Conservation (phyloP, 2,888 invertebrate species). For the Andrena chrysosceles region DNA sequence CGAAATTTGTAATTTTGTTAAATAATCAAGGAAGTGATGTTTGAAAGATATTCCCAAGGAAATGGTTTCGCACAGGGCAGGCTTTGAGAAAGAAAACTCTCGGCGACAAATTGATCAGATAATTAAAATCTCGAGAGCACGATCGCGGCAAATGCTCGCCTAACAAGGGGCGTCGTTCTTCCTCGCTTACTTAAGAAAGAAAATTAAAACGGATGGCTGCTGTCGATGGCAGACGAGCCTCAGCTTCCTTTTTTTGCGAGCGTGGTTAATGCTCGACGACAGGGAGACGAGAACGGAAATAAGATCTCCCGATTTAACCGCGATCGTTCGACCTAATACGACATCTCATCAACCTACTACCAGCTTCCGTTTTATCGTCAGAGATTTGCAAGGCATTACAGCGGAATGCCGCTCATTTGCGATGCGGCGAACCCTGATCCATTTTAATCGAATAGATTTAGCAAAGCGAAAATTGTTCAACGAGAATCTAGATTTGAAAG, state of each 20-base stretch:
- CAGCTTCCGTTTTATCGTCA: slow-evolving; percentile 70
- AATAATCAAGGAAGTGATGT: background rate
- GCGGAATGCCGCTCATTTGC: slow-evolving; percentile 8
- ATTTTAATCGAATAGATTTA: slow-evolving; percentile 23
- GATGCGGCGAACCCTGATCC: slow-evolving; percentile 6
- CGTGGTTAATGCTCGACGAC: slow-evolving; percentile 54
- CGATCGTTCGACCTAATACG: slow-evolving; percentile 72
- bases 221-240: slow-evolving; percentile 57
- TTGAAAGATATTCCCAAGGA: background rate
- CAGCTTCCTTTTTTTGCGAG: slow-evolving; percentile 43
- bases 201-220: slow-evolving; percentile 60
- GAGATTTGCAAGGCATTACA: slow-evolving; percentile 74
- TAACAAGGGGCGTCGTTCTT: slow-evolving; percentile 27
- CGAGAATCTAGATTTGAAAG: background rate
- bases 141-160: slow-evolving; percentile 2
- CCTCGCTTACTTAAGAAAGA: slow-evolving; percentile 44
- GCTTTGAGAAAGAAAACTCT: background rate
- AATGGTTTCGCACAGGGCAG: background rate
- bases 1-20: background rate
- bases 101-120: slow-evolving; percentile 41
- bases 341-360: slow-evolving; percentile 65
- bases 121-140: slow-evolving; percentile 24
- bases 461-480: background rate
- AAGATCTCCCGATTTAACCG: slow-evolving; percentile 62
- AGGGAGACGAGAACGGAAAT: slow-evolving; percentile 55